phyloP scores from a whole-genome alignment of 2,888 invertebrate genomes.

The Mechanitis mazaeus region DNA sequence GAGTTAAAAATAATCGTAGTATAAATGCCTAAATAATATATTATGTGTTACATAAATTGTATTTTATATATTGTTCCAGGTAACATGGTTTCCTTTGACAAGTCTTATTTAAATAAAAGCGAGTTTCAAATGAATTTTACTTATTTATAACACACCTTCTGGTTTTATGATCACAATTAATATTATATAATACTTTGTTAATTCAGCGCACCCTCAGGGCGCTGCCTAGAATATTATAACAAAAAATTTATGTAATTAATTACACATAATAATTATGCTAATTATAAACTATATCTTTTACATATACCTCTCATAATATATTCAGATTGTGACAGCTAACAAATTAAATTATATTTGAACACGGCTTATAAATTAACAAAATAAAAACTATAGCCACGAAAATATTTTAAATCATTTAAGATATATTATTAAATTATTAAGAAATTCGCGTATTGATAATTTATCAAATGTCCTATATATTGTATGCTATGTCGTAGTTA shows the following conservation, averaged over 20 bases:
- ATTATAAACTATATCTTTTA: constrained; percentile 44
- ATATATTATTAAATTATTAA: neutral
- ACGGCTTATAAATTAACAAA: neutral
- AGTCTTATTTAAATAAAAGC: too few relatives aligned
- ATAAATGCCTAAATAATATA: too few relatives aligned
- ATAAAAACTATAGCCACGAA: neutral
- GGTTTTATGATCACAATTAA: constrained; percentile 7
- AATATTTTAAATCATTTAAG: too few relatives aligned
- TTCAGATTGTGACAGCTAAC: neutral
- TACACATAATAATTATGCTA: constrained; percentile 63
- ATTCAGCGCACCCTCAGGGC: constrained; percentile 27
- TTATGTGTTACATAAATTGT: too few relatives aligned
- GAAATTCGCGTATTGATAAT: neutral
- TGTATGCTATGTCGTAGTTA: neutral
- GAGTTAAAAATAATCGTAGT: too few relatives aligned
- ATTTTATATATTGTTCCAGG: too few relatives aligned
- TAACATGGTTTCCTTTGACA: too few relatives aligned
- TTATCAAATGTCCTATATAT: neutral
- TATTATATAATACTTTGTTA: constrained; percentile 1
- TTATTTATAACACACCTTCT: neutral
- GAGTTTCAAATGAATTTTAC: too few relatives aligned
- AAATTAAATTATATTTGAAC: too few relatives aligned
- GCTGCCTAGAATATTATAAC: constrained; percentile 50
- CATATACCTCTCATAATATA: constrained; percentile 9
- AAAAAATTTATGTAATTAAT: constrained; percentile 69